Percentiles rank a stretch among this genome's conserved stretches.
phyloP scores from a whole-genome alignment of 2,113 vertebrate species.

The Brachypteracias leptosomus region DNA sequence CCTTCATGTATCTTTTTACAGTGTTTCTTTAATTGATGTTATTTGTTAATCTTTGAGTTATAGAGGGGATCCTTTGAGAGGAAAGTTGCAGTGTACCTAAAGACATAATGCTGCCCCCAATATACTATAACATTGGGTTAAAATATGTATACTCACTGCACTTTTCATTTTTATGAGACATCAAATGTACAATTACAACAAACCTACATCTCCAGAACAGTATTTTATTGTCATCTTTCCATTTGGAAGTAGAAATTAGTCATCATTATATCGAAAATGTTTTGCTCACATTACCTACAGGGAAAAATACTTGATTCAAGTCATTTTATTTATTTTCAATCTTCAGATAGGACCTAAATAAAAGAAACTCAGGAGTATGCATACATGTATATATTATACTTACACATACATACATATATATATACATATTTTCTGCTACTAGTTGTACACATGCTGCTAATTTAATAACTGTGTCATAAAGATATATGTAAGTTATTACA shows the following conservation, averaged over 20 bases:
- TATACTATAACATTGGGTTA: background rate
- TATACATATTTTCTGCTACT: background rate
- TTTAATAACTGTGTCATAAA: background rate
- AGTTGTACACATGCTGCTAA: background rate
- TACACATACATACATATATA: background rate
- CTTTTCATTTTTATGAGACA: background rate
- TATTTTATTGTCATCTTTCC: background rate
- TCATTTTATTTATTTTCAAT: background rate
- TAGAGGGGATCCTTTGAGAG: background rate
- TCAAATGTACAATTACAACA: background rate
- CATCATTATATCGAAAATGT: background rate
- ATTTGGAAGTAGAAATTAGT: background rate
- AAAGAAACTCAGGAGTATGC: background rate
- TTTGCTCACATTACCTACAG: background rate
- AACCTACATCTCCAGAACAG: background rate
- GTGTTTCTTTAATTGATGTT: background rate
- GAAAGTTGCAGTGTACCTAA: background rate
- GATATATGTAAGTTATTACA: background rate
- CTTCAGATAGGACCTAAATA: background rate
- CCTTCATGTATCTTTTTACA: background rate
- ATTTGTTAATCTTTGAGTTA: background rate
- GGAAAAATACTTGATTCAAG: background rate
- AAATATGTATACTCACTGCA: background rate
- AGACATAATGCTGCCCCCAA: background rate
- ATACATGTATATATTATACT: no score